phyloP scores from a whole-genome alignment of 1,140 invertebrate species.

The Eulimnadia texana region DNA sequence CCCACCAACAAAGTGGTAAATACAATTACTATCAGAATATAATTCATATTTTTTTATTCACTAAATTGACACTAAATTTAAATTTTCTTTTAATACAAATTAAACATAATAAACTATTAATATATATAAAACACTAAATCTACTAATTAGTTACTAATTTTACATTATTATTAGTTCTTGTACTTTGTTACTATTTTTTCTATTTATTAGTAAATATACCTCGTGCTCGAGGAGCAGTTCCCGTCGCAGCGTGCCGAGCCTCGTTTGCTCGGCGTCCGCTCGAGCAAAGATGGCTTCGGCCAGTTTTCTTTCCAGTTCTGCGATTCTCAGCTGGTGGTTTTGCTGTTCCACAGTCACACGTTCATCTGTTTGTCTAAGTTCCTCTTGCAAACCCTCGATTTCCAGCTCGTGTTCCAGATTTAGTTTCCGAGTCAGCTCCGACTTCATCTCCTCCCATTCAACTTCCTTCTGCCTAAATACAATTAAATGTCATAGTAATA shows the following conservation, averaged over 20 bases:
- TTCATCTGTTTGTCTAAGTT: slow-evolving; percentile 12
- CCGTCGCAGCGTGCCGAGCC: slow-evolving; percentile 24
- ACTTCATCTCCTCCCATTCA: slow-evolving; percentile 10
- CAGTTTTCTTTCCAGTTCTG: not conserved
- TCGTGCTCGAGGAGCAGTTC: slow-evolving; percentile 21
- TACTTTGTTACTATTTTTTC: not conserved
- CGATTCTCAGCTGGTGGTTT: not conserved
- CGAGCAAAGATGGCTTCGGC: slow-evolving; percentile 23
- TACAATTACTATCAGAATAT: too few relatives aligned
- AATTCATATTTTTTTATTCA: too few relatives aligned
- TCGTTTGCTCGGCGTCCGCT: slow-evolving; percentile 27
- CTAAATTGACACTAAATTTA: too few relatives aligned
- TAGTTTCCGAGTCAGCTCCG: slow-evolving; percentile 24
- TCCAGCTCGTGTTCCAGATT: slow-evolving; percentile 46
- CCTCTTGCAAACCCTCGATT: slow-evolving; percentile 40
- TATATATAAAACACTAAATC: too few relatives aligned
- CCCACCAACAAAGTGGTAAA: too few relatives aligned
- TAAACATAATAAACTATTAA: too few relatives aligned
- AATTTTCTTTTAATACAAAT: too few relatives aligned
- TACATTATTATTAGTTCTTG: not conserved
- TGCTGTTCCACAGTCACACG: slow-evolving; percentile 9
- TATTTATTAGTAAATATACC: not conserved
- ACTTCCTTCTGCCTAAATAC: slow-evolving; percentile 13
- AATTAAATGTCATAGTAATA: not conserved
- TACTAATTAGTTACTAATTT: too few relatives aligned